phyloP scores from a whole-genome alignment of 2,797 vertebrate genomes.

The Hipposideros larvatus region DNA sequence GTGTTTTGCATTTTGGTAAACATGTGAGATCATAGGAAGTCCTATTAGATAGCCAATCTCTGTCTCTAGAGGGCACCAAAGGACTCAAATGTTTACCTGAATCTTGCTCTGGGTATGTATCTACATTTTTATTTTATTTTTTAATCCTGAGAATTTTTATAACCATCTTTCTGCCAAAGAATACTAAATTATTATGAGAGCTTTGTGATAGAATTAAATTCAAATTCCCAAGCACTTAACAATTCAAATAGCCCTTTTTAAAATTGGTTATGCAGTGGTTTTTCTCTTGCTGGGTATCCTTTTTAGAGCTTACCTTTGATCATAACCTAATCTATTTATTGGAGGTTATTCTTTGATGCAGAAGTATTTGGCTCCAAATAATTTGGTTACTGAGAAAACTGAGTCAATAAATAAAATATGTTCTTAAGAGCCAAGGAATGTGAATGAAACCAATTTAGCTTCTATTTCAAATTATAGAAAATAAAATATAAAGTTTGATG shows the following conservation, averaged over 20 bases:
- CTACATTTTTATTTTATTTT: constrained; percentile 65
- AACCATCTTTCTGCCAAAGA: constrained; percentile 30
- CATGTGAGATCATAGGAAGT: constrained; percentile 75
- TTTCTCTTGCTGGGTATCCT: constrained; percentile 37
- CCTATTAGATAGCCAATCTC: constrained; percentile 67
- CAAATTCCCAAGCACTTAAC: not conserved
- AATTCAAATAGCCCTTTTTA: not conserved
- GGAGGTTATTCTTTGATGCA: not conserved
- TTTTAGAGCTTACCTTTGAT: constrained; percentile 15
- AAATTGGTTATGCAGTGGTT: not conserved
- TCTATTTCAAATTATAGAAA: constrained; percentile 39
- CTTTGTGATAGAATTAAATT: constrained; percentile 52
- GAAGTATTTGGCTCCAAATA: constrained; percentile 13
- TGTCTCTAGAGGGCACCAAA: constrained; percentile 87
- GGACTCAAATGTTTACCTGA: constrained; percentile 73
- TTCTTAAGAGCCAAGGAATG: constrained; percentile 9
- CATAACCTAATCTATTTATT: constrained; percentile 20
- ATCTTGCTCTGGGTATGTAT: constrained; percentile 73
- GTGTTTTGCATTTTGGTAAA: constrained; percentile 79
- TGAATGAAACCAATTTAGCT: constrained; percentile 4
- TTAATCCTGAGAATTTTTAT: constrained; percentile 64
- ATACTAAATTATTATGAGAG: constrained; percentile 53
- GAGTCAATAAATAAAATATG: not conserved
- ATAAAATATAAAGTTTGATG: not conserved
- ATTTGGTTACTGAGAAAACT: constrained; percentile 39